phyloP scores from a whole-genome alignment of 2,797 vertebrate species.

The Artibeus jamaicensis region DNA sequence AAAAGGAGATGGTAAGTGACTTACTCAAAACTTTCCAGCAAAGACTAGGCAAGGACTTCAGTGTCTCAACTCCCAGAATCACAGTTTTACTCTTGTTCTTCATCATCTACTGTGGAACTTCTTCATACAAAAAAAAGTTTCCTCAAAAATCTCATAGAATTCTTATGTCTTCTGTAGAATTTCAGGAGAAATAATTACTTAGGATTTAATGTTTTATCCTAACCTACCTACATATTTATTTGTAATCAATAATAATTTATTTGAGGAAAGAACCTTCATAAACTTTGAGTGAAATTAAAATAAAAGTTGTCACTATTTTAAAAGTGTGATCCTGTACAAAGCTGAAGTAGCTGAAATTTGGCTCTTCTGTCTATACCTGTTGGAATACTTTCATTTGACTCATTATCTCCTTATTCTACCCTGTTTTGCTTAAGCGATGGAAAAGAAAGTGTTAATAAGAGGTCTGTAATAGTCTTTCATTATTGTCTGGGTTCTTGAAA shows the following conservation, averaged over 20 bases:
- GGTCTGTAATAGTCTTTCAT: background rate
- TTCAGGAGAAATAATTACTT: background rate
- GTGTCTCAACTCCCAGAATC: background rate
- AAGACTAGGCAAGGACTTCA: background rate
- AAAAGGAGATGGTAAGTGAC: background rate
- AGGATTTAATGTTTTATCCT: background rate
- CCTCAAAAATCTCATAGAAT: background rate
- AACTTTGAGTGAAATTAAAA: slow-evolving; percentile 22
- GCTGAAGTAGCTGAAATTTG: background rate
- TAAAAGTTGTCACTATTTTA: background rate
- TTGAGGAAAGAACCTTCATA: slow-evolving; percentile 16
- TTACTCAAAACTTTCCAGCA: background rate
- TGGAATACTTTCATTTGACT: background rate
- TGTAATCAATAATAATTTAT: background rate
- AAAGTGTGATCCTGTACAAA: background rate
- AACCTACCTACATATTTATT: background rate
- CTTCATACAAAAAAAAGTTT: background rate
- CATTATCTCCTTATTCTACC: background rate
- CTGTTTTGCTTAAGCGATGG: background rate
- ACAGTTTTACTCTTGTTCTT: background rate
- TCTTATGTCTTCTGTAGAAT: background rate
- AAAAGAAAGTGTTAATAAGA: background rate
- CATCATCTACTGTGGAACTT: background rate
- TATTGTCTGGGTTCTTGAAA: background rate
- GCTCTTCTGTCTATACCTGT: background rate